Evolutionary conservation across 1,140 invertebrate species (phyloP).

Genomic region (Mizuhopecten yessoensis): DNA sequence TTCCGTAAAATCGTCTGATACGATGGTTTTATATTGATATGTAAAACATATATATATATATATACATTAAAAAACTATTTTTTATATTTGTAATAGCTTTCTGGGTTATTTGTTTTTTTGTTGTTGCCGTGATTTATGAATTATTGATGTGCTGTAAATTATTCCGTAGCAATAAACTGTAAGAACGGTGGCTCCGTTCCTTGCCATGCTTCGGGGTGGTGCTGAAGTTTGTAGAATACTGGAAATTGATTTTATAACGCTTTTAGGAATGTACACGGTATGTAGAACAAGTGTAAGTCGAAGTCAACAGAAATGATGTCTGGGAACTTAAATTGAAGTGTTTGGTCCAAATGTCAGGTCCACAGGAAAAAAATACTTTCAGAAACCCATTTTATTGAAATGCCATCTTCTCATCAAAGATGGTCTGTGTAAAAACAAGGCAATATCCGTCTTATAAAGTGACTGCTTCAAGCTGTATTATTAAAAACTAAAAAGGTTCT

Average conservation of each 20-base stretch:
- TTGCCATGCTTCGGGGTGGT: neutral
- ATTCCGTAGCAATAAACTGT: neutral
- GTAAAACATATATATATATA: neutral
- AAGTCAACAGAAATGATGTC: too few species aligned
- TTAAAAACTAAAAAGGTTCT: too few species aligned
- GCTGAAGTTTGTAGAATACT: neutral
- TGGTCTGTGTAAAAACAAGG: too few species aligned
- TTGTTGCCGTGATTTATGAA: neutral
- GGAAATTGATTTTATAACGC: neutral
- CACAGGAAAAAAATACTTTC: too few species aligned
- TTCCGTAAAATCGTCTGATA: neutral
- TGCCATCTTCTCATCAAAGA: too few species aligned
- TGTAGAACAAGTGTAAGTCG: neutral
- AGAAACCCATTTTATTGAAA: too few species aligned
- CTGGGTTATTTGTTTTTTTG: neutral
- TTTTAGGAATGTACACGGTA: neutral
- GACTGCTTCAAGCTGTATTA: too few species aligned
- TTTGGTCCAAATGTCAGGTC: too few species aligned
- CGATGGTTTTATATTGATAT: neutral
- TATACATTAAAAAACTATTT: neutral
- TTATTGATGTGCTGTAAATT: neutral
- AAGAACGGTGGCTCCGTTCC: neutral
- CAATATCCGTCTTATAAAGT: too few species aligned
- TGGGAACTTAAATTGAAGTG: too few species aligned
- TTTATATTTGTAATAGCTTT: conserved; percentile 14